phyloP scores from a whole-genome alignment of 2,797 vertebrate genomes.

The Manis pentadactyla region DNA sequence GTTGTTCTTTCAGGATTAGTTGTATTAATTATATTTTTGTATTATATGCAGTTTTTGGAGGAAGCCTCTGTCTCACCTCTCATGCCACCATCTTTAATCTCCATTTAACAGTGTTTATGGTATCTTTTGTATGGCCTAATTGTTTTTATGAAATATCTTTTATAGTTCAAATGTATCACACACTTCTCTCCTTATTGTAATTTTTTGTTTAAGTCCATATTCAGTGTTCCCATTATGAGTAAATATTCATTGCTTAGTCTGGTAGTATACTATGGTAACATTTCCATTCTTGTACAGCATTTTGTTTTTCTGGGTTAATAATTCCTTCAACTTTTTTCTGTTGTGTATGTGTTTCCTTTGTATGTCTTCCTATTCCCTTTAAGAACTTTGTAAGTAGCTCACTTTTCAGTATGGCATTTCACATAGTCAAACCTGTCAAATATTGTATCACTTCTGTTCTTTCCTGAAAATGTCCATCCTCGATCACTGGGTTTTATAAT shows the following conservation, averaged over 20 bases:
- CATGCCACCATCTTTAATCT: background rate
- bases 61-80: too few relatives aligned
- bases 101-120: background rate
- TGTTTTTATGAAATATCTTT: background rate
- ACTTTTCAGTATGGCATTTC: background rate
- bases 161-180: background rate
- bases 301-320: background rate
- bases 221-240: background rate
- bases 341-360: background rate
- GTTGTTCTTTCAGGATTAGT: too few relatives aligned
- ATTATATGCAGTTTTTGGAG: too few relatives aligned
- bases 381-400: background rate
- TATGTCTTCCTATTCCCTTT: background rate
- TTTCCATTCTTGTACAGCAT: constrained; percentile 3
- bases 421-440: background rate
- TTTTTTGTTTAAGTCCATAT: background rate
- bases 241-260: background rate
- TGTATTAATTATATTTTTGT: too few relatives aligned
- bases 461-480: background rate
- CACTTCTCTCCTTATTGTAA: background rate
- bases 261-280: background rate
- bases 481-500: background rate
- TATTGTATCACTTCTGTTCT: background rate
- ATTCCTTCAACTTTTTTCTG: background rate
- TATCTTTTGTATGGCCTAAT: background rate